Evolutionary conservation across 2,113 vertebrate species (phyloP), one percentile per base, ranked within the genome.

Genomic region (Pimephales promelas): DNA sequence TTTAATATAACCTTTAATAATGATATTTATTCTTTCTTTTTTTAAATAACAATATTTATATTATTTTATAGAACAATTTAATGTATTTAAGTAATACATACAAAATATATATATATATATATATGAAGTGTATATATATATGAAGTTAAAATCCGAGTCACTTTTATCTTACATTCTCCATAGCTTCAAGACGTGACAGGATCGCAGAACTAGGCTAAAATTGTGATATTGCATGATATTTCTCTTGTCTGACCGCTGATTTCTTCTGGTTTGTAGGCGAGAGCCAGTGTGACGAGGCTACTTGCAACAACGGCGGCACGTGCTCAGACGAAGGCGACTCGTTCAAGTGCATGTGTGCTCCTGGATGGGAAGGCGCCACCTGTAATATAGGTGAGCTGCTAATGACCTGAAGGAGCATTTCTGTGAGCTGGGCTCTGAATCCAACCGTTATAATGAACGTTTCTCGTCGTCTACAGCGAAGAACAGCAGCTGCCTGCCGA

Each of bases 401-500:
- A 6, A 56, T 14, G 54, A 24, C n/a, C 47, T 16, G 22, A 31
- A 13, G 18, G 5, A 40, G 4, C 22, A 1, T 57, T 34, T n/a
- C 26, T 14, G 14, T 11, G 3, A 52, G 6, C 45, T 18, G 16
- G 18, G 2, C 11, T 34, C 54, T 82, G 20, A 31, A 16, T 59
- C 3, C 22, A 10, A 45, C 3, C 22, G 40, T 49, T 61, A 20
- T 9, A 64, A n/a, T 3, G 36, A 47, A 14, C 11, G 10, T 14
- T 72, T 45, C 52, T 22, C 52, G 52, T n/a, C 73, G 20, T 66
- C 43, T 47, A 18, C 83, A 97, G 96, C 95, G 0, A 93, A 94
- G 83, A 97, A 97, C 91, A 97, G 96, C 91, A 97, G 96, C 92
- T 97, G 96, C 89, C 90, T 96, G 84, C 96, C 96, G 71, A 97